Percentiles rank a stretch among this genome's conserved stretches.
Evolutionary conservation across 2,113 vertebrate species (phyloP).

Genomic region (Patagioenas fasciata): DNA sequence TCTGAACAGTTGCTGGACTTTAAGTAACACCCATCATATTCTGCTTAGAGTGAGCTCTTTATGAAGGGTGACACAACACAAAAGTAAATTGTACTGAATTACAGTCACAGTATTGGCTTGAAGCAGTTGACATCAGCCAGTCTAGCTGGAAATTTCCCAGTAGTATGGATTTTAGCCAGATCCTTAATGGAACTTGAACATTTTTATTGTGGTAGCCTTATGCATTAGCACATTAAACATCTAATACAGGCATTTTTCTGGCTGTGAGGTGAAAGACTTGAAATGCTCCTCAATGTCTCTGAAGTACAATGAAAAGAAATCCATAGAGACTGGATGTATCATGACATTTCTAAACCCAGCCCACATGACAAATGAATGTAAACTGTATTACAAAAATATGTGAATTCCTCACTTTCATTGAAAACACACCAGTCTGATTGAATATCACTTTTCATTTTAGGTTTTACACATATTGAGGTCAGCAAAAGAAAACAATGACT

Average conservation of each 20-base stretch:
- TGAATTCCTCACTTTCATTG: not conserved
- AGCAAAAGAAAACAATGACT: not conserved
- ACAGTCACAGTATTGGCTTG: not conserved
- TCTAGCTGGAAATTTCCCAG: not conserved
- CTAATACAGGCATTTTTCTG: not conserved
- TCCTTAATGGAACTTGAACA: not conserved
- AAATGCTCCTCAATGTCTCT: not conserved
- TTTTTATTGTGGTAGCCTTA: not conserved
- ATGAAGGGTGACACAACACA: not conserved
- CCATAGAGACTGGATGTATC: not conserved
- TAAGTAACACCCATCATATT: not conserved
- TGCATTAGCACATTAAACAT: not conserved
- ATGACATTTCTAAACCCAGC: not conserved
- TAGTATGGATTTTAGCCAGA: not conserved
- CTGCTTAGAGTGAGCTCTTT: not conserved
- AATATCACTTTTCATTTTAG: not conserved
- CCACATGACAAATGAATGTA: not conserved
- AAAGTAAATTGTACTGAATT: not conserved
- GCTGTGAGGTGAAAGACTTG: not conserved
- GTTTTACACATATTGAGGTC: not conserved
- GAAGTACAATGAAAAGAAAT: not conserved
- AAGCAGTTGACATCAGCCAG: not conserved
- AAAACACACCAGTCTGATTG: not conserved
- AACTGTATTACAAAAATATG: not conserved
- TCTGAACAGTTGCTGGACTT: not conserved